A percentile compares a stretch with the other conserved stretches of the same genome.
phyloP scores from a whole-genome alignment of 2,113 vertebrate genomes.

The Hippocampus mohnikei region DNA sequence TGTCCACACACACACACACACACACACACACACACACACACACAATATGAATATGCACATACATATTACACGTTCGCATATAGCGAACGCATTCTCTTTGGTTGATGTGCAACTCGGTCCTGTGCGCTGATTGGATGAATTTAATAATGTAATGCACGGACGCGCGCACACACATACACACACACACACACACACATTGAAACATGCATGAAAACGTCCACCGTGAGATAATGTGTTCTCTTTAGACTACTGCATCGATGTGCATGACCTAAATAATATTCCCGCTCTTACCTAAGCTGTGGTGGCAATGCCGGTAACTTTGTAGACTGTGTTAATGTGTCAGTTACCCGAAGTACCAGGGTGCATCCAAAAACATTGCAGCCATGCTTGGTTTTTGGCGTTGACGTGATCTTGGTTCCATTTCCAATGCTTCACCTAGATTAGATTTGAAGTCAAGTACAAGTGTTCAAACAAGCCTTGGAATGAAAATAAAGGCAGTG shows the following conservation, averaged over 20 bases:
- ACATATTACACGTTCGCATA: background rate
- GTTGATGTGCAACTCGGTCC: background rate
- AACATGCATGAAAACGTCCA: background rate
- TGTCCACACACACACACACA: slow-evolving; percentile 7
- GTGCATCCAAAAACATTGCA: no score
- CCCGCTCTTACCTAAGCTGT: background rate
- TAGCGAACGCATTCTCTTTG: background rate
- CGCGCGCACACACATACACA: background rate
- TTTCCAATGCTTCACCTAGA: no score
- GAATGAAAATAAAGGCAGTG: no score
- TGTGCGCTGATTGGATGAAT: slow-evolving; percentile 18
- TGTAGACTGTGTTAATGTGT: background rate
- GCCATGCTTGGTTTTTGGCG: no score
- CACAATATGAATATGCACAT: background rate
- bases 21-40: background rate
- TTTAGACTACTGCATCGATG: background rate
- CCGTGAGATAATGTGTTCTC: background rate
- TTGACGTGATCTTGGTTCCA: no score
- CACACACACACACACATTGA: background rate
- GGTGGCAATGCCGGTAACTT: background rate
- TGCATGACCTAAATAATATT: background rate
- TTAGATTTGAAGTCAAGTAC: no score
- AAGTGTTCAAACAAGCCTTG: no score
- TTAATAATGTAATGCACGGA: slow-evolving; percentile 2
- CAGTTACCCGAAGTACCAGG: no score